These are phyloP conservation scores for Drosophila chauvacae DNA, from an alignment of 1,140 invertebrate genomes.

Conservation along the genomic window DNA sequence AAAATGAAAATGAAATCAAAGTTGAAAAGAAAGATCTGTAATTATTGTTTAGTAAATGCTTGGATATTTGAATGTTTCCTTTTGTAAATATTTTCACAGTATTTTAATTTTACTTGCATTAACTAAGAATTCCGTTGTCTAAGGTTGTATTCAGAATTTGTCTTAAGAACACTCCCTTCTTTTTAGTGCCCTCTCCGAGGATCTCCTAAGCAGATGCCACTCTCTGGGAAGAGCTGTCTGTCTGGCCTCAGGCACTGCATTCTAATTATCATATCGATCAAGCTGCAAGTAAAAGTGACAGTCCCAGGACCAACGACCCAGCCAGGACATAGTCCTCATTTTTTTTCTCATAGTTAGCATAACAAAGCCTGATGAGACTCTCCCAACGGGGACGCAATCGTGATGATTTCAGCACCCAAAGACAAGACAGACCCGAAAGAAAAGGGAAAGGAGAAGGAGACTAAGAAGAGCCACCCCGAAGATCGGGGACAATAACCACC, in stretches of 20 bases:
- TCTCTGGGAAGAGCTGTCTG: conserved; percentile 39
- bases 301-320: conserved; percentile 39
- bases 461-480: conserved; percentile 51
- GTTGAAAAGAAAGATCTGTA: background rate
- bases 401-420: conserved; percentile 82
- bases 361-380: conserved; percentile 79
- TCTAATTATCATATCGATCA: conserved; percentile 82
- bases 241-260: conserved; percentile 66
- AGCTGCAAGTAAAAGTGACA: conserved; percentile 62
- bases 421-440: conserved; percentile 38
- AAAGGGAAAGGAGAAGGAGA: background rate
- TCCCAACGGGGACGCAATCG: conserved; percentile 46
- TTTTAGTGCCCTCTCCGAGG: conserved; percentile 1
- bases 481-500: conserved; percentile 43
- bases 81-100: background rate
- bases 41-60: background rate
- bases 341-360: conserved; percentile 83
- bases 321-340: conserved; percentile 38
- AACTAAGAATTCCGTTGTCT: no score
- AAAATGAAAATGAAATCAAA: background rate
- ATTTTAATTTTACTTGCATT: background rate
- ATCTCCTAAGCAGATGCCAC: conserved; percentile 50
- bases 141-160: no score
- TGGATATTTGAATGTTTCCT: background rate
- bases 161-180: background rate